Percentiles rank a stretch among this genome's conserved stretches.
Conservation (phyloP, 2,797 vertebrate species). For the Rhinella marina region DNA sequence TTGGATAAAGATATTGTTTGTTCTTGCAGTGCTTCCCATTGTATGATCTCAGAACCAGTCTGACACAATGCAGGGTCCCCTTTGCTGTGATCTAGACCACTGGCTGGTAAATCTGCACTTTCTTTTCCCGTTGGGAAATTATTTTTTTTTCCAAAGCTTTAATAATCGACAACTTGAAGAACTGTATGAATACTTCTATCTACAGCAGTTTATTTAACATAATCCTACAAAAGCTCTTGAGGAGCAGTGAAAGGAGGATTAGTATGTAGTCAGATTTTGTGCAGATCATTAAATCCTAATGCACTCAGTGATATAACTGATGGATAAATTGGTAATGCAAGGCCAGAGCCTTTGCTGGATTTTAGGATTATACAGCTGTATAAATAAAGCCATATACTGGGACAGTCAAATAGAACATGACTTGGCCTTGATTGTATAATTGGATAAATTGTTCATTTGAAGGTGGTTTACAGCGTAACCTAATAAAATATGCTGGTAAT, state of each 20-base stretch:
- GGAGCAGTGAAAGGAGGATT: slow-evolving; percentile 21
- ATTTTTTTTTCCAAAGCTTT: slow-evolving; percentile 25
- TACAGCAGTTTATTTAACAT: slow-evolving; percentile 9
- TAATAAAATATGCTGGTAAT: no score
- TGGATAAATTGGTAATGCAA: not conserved
- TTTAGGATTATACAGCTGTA: not conserved
- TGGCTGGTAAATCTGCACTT: not conserved
- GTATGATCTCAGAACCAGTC: slow-evolving; percentile 1
- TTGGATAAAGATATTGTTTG: slow-evolving; percentile 20
- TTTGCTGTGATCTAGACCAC: no score
- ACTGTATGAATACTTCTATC: slow-evolving; percentile 22
- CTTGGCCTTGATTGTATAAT: not conserved
- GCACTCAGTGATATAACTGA: slow-evolving; percentile 19
- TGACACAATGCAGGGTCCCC: no score
- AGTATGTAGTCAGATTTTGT: slow-evolving; percentile 23
- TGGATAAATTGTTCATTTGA: no score
- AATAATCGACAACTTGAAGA: slow-evolving; percentile 30
- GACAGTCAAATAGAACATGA: not conserved
- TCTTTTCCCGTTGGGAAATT: slow-evolving; percentile 12
- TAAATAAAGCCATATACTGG: not conserved
- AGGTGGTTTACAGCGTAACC: no score
- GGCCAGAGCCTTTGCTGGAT: not conserved
- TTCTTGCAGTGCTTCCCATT: slow-evolving; percentile 14
- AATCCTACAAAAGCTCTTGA: slow-evolving; percentile 10
- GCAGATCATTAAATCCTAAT: slow-evolving; percentile 25